Conservation (phyloP, 2,113 vertebrate genomes). For the Leptodactylus fuscus region DNA sequence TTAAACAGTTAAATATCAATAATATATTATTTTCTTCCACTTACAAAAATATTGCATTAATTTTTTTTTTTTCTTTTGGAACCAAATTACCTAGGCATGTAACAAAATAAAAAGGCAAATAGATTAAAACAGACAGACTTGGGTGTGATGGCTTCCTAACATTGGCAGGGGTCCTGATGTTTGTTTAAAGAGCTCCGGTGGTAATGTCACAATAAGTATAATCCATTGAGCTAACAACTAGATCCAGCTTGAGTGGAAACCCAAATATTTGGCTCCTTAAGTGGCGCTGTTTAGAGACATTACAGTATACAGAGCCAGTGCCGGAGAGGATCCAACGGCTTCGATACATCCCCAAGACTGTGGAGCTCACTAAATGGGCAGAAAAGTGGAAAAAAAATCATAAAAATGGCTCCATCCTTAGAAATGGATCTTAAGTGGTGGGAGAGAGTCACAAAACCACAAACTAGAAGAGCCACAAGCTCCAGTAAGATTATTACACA, state of each 20-base stretch:
- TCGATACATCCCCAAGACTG: neutral
- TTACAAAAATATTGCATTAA: slow-evolving; percentile 72
- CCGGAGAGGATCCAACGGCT: slow-evolving; percentile 56
- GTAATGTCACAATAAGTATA: slow-evolving; percentile 60
- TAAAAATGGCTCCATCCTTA: neutral
- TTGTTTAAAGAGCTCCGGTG: slow-evolving; percentile 51
- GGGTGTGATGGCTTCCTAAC: slow-evolving; percentile 4
- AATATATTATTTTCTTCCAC: slow-evolving; percentile 65
- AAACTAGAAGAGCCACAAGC: slow-evolving; percentile 21
- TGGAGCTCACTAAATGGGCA: neutral
- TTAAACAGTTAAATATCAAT: slow-evolving; percentile 43
- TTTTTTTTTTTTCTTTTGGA: slow-evolving; percentile 67
- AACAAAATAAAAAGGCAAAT: slow-evolving; percentile 61
- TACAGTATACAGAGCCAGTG: slow-evolving; percentile 67
- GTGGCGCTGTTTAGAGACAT: slow-evolving; percentile 63
- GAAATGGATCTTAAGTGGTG: neutral
- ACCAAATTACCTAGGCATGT: slow-evolving; percentile 66
- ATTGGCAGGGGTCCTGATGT: slow-evolving; percentile 41
- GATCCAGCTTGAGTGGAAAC: slow-evolving; percentile 62
- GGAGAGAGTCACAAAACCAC: neutral
- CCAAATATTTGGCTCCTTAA: slow-evolving; percentile 68
- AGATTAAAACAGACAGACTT: slow-evolving; percentile 60
- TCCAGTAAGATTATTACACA: neutral
- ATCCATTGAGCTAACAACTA: slow-evolving; percentile 60
- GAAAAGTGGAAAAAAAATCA: neutral